A percentile compares a stretch with the other conserved stretches of the same genome.
These are phyloP conservation scores for Oncorhynchus nerka DNA, from an alignment of 2,113 vertebrate species.

Conservation along the genomic window DNA sequence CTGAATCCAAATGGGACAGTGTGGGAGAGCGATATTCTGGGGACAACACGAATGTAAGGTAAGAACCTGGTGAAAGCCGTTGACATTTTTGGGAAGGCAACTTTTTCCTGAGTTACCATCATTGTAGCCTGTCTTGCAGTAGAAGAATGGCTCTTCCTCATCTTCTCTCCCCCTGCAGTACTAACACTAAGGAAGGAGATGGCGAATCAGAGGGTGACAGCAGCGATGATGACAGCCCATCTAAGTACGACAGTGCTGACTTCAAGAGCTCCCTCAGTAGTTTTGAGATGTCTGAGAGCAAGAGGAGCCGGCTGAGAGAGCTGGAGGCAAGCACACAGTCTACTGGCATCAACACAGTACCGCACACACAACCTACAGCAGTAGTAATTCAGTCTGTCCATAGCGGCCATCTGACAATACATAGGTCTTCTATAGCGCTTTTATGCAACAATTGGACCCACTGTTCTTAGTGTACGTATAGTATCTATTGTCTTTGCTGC, in stretches of 20 bases:
- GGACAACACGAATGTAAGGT: slow-evolving; percentile 60
- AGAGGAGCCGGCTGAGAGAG: slow-evolving; percentile 76
- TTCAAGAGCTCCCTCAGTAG: slow-evolving; percentile 72
- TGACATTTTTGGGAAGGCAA: too few relatives aligned
- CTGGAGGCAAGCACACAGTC: slow-evolving; percentile 66
- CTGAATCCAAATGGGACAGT: slow-evolving; percentile 70
- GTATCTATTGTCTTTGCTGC: slow-evolving; percentile 7
- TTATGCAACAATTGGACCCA: not conserved
- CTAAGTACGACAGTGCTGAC: slow-evolving; percentile 70
- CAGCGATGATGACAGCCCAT: slow-evolving; percentile 62
- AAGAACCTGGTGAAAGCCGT: slow-evolving; percentile 10
- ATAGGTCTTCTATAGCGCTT: not conserved
- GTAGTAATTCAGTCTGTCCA: not conserved
- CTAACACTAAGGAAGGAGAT: slow-evolving; percentile 56
- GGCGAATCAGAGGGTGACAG: slow-evolving; percentile 66
- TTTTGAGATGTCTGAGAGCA: slow-evolving; percentile 76
- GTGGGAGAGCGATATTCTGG: slow-evolving; percentile 49
- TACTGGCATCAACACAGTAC: not conserved
- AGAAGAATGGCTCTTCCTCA: not conserved
- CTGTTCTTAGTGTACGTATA: not conserved
- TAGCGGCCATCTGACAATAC: too few relatives aligned
- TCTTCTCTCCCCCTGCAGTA: slow-evolving; percentile 27
- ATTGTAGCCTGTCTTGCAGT: not conserved
- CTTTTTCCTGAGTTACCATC: not conserved
- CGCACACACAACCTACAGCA: not conserved